phyloP scores from a whole-genome alignment of 2,888 invertebrate species.

The Eupithecia subfuscata region DNA sequence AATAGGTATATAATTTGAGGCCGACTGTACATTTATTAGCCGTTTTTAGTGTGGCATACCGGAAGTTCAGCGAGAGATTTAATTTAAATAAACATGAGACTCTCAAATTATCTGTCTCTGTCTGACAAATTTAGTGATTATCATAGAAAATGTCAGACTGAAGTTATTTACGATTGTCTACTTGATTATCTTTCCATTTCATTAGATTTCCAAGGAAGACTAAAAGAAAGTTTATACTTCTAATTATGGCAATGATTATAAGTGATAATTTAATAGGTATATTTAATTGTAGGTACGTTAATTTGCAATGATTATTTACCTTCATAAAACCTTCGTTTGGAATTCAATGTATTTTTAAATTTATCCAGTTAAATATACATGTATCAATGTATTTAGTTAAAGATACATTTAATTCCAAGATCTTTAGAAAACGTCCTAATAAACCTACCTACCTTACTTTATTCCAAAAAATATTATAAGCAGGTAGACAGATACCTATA shows the following conservation, averaged over 20 bases:
- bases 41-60: constrained; percentile 12
- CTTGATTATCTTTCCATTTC: not conserved
- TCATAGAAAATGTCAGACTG: not conserved
- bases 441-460: not conserved
- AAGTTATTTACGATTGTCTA: too few species aligned
- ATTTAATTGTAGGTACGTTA: not conserved
- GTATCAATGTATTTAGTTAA: too few species aligned
- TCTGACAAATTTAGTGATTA: not conserved
- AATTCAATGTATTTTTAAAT: too few species aligned
- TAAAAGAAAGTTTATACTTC: not conserved
- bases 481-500: not conserved
- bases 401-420: too few species aligned
- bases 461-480: not conserved
- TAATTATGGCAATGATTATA: not conserved
- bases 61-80: constrained; percentile 39
- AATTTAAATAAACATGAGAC: constrained; percentile 24
- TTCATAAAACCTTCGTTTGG: not conserved
- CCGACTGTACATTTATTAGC: not conserved
- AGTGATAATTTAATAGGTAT: not conserved
- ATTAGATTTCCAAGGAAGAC: not conserved
- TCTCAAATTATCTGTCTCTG: not conserved
- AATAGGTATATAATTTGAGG: not conserved
- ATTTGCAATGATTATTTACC: not conserved
- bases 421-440: too few species aligned
- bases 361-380: too few species aligned